These are phyloP conservation scores for Tachina lurida DNA, from an alignment of 2,888 invertebrate species.

Conservation along the genomic window DNA sequence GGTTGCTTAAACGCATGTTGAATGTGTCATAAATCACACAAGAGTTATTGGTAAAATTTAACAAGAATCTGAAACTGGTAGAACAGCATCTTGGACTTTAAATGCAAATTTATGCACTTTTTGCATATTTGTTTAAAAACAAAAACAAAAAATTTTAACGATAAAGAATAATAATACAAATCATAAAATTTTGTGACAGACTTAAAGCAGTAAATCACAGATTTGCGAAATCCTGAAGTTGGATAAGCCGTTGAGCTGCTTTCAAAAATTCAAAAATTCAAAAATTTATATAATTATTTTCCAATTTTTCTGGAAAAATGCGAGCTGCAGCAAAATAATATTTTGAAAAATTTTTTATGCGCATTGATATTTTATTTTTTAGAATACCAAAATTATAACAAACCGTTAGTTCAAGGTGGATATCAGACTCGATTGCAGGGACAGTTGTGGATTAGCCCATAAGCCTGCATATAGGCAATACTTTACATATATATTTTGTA, in stretches of 20 bases:
- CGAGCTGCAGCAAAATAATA: no score
- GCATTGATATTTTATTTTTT: no score
- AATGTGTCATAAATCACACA: conserved; percentile 66
- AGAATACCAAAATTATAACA: no score
- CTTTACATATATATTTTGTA: no score
- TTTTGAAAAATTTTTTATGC: no score
- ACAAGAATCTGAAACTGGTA: conserved; percentile 62
- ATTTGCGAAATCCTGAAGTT: conserved; percentile 1
- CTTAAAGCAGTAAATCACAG: conserved; percentile 4
- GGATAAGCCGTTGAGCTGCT: background rate
- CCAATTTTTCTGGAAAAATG: no score
- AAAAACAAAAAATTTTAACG: conserved; percentile 1
- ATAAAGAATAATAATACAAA: conserved; percentile 40
- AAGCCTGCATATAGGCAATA: no score
- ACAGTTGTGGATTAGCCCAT: no score
- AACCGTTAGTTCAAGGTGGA: no score
- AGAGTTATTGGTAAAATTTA: conserved; percentile 71
- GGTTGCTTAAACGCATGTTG: conserved; percentile 55
- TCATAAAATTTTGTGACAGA: conserved; percentile 30
- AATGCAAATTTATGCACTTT: conserved; percentile 56
- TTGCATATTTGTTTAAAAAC: background rate
- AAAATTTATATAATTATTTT: background rate
- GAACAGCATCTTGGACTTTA: conserved; percentile 58
- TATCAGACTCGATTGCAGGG: no score
- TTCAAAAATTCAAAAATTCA: background rate